phyloP scores from a whole-genome alignment of 1,140 invertebrate genomes.

The Anastrepha obliqua region DNA sequence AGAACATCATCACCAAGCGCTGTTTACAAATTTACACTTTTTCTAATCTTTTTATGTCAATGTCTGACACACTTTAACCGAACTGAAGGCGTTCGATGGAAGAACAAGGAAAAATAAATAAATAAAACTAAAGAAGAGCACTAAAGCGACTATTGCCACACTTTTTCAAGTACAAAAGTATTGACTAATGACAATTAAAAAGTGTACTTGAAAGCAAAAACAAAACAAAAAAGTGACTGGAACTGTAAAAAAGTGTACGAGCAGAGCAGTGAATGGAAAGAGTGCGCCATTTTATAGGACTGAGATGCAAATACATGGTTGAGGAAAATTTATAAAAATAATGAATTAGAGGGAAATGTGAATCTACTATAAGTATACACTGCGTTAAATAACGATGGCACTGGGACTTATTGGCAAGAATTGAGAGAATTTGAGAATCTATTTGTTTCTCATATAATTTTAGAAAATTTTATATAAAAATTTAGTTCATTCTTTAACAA shows the following conservation, averaged over 20 bases:
- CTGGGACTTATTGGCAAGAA: no score
- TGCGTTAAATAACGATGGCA: not conserved
- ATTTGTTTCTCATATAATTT: no score
- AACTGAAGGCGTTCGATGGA: constrained; percentile 28
- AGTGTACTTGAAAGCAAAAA: constrained; percentile 47
- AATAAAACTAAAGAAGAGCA: constrained; percentile 7
- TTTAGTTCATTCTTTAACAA: no score
- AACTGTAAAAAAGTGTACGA: not conserved
- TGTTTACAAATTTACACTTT: constrained; percentile 16
- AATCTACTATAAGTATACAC: no score
- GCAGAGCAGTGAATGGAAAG: not conserved
- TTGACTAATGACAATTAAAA: constrained; percentile 40
- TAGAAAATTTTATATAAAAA: no score
- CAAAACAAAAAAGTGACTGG: not conserved
- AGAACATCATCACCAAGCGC: not conserved
- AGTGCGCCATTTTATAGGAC: not conserved
- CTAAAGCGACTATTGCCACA: constrained; percentile 4
- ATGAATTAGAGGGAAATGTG: no score
- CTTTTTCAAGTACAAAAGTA: constrained; percentile 32
- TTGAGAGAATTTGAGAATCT: no score
- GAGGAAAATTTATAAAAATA: not conserved
- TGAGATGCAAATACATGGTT: not conserved
- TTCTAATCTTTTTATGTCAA: constrained; percentile 47
- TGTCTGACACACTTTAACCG: constrained; percentile 44
- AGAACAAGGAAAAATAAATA: not conserved